phyloP scores from a whole-genome alignment of 2,113 vertebrate species.

The Forbesichthys papilliferus region DNA sequence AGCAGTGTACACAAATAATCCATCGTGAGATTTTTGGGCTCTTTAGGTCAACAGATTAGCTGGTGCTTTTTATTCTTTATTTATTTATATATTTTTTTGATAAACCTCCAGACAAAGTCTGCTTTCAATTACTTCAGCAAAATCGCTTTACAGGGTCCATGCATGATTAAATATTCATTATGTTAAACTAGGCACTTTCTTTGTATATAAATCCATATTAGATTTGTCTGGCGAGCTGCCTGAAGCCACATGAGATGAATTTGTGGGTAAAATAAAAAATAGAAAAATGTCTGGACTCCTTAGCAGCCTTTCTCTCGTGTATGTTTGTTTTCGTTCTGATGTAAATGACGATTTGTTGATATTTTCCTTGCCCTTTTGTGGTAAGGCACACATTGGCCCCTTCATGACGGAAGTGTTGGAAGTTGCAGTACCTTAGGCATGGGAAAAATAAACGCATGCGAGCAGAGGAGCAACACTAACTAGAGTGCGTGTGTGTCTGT shows the following conservation, averaged over 20 bases:
- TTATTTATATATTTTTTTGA: slow-evolving; percentile 38
- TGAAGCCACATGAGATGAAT: slow-evolving; percentile 81
- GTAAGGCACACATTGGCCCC: slow-evolving; percentile 61
- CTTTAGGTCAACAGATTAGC: slow-evolving; percentile 81
- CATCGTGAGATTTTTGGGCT: slow-evolving; percentile 72
- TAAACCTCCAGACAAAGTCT: slow-evolving; percentile 80
- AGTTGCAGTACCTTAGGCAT: slow-evolving; percentile 52
- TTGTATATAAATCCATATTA: slow-evolving; percentile 86
- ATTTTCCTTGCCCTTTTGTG: slow-evolving; percentile 63
- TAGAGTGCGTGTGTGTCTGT: slow-evolving; percentile 11
- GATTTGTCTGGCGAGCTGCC: slow-evolving; percentile 81
- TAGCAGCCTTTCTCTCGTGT: slow-evolving; percentile 57
- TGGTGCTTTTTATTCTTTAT: slow-evolving; percentile 38
- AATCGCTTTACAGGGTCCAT: slow-evolving; percentile 84
- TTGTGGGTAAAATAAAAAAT: slow-evolving; percentile 63
- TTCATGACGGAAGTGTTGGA: slow-evolving; percentile 55
- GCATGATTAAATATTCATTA: slow-evolving; percentile 93
- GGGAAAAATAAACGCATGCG: slow-evolving; percentile 67
- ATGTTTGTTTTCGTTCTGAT: slow-evolving; percentile 74
- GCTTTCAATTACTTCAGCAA: slow-evolving; percentile 88
- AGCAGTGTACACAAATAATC: slow-evolving; percentile 81
- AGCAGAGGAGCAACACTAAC: slow-evolving; percentile 34
- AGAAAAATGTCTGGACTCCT: slow-evolving; percentile 54
- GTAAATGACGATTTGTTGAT: slow-evolving; percentile 74
- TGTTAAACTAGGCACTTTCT: slow-evolving; percentile 83